These are phyloP conservation scores for Hemibagrus guttatus DNA, from an alignment of 2,797 vertebrate species.

Conservation along the genomic window DNA sequence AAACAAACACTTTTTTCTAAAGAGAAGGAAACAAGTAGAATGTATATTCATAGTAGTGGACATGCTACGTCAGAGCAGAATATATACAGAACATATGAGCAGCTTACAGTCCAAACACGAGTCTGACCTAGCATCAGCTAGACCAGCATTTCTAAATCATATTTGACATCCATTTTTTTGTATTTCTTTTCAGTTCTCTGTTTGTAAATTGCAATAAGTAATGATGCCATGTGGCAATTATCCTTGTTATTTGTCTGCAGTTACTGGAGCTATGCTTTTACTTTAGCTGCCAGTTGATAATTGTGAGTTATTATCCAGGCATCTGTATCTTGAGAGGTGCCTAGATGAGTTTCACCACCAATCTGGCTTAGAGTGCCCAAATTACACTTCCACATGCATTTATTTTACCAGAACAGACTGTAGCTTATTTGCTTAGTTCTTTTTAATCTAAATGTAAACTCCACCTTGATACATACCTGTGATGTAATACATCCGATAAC, in stretches of 20 bases:
- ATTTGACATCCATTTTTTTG: neutral
- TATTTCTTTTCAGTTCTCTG: neutral
- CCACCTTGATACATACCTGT: neutral
- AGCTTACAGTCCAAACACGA: neutral
- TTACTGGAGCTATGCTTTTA: slow-evolving; percentile 28
- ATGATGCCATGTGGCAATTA: neutral
- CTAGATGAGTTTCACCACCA: neutral
- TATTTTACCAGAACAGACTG: neutral
- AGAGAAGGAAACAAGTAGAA: too few species aligned
- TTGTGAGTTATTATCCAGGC: slow-evolving; percentile 26
- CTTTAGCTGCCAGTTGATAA: slow-evolving; percentile 14
- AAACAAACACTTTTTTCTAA: neutral
- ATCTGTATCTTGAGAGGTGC: neutral
- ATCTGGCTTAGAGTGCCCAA: neutral
- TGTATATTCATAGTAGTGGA: too few species aligned
- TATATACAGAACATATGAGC: slow-evolving; percentile 21
- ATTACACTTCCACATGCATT: neutral
- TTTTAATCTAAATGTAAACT: neutral
- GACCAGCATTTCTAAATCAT: neutral
- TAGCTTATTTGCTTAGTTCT: neutral
- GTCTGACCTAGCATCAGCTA: neutral
- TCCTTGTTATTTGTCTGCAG: slow-evolving; percentile 31
- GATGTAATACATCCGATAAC: too few species aligned
- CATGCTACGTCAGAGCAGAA: slow-evolving; percentile 13
- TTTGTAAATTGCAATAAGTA: slow-evolving; percentile 8